These are phyloP conservation scores for Tuberolachnus salignus DNA, from an alignment of 2,888 invertebrate genomes.

Conservation along the genomic window DNA sequence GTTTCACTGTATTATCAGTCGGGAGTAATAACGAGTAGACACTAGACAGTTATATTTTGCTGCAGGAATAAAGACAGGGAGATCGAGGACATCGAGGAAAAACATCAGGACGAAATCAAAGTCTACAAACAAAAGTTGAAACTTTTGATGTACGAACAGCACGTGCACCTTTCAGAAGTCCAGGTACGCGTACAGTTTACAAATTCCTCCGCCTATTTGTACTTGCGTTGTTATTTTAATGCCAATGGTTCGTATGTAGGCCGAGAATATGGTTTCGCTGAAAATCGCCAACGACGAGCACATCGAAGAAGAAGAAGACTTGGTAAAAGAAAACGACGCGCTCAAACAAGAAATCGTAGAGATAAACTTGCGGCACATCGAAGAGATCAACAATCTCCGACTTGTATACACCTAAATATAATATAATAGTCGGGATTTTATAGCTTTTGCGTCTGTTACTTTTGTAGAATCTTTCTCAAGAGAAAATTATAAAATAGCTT, in stretches of 20 bases:
- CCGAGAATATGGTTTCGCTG: constrained; percentile 80
- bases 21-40: not conserved
- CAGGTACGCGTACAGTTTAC: constrained; percentile 63
- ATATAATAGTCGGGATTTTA: not conserved
- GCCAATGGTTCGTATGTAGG: constrained; percentile 62
- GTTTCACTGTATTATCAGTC: too few species aligned
- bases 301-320: constrained; percentile 74
- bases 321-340: constrained; percentile 75
- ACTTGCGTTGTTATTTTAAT: too few species aligned
- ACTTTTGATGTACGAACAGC: constrained; percentile 89
- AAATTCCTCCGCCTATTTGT: too few species aligned
- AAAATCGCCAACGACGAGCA: constrained; percentile 86
- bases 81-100: constrained; percentile 84
- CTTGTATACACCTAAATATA: too few species aligned
- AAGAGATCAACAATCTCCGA: constrained; percentile 75
- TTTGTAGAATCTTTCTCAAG: too few species aligned
- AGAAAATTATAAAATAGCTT: too few species aligned
- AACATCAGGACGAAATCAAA: constrained; percentile 85
- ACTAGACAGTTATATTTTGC: not conserved
- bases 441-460: too few species aligned
- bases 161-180: constrained; percentile 80
- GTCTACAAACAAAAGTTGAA: constrained; percentile 92
- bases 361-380: constrained; percentile 73
- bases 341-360: constrained; percentile 74
- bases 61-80: constrained; percentile 79